Base-by-base conservation (phyloP, 1,140 invertebrate genomes). In the Achatina immaculata region DNA sequence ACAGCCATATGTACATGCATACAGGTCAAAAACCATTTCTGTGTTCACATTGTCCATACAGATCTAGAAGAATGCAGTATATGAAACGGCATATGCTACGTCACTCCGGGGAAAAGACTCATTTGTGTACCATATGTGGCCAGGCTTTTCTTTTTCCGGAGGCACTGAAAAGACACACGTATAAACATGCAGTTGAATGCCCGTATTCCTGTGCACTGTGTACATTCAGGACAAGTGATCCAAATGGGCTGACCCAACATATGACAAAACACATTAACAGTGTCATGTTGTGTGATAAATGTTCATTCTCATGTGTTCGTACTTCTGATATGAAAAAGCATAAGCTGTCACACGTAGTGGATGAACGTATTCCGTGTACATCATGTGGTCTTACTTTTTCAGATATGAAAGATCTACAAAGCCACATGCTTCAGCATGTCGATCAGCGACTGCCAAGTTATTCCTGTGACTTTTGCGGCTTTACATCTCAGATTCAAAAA, bases 211-310 rank as follows among this genome's bases (percentile, higher is more conserved):
- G 68, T 71, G 11, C 16, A 4, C 2, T 42, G n/a, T 71, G 68
- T 28, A 7, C 38, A n/a, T 71, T 28, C n/a, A 19, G n/a, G 3
- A 42, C 68, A 40, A 71, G 68, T 31, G 38, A 71, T 45, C 68
- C 36, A 42, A 40, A 24, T 42, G 68, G 21, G n/a, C 38, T 42
- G 38, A 71, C 2, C 2, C 38, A 45, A 71, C 68, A 69, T 42
- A 71, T 45, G 42, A 28, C 36, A 2, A 71, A 71, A n/a, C 68
- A 71, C 40, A 71, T 71, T 21, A n/a, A 71, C n/a, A 45, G 24
- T 28, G 24, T 71, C 21, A 9, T 42, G 0, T 71, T 38, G 2
- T 71, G 68, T 42, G n/a, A 71, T 11, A 6, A 4, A 28, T 71
- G 68, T 28, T 1, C 9, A 1, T 71, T 42, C 24, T 6, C 68